phyloP scores from a whole-genome alignment of 2,797 vertebrate species.

The Cuculus canorus region DNA sequence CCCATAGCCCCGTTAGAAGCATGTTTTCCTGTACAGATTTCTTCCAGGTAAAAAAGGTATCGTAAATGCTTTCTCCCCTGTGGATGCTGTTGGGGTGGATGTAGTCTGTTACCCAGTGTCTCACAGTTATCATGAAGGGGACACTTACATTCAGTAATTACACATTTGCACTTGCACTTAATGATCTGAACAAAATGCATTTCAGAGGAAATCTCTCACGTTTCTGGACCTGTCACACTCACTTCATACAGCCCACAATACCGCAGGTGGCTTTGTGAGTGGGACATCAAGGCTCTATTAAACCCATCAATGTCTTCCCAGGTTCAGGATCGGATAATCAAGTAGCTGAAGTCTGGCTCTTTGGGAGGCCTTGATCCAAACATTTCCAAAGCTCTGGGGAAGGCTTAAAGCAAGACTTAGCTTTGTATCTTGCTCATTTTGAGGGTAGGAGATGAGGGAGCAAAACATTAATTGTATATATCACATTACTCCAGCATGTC shows the following conservation, averaged over 20 bases:
- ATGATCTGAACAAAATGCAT: background rate
- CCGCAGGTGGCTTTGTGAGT: background rate
- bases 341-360: background rate
- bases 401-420: background rate
- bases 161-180: background rate
- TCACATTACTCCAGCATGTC: background rate
- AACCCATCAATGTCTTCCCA: background rate
- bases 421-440: background rate
- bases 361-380: background rate
- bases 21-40: background rate
- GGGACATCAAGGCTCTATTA: background rate
- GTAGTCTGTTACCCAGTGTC: background rate
- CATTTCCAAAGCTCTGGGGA: background rate
- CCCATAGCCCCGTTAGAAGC: background rate
- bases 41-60: background rate
- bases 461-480: background rate
- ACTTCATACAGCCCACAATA: background rate
- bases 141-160: background rate
- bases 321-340: accelerated
- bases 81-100: background rate
- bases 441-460: background rate
- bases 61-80: background rate
- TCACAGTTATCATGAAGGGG: background rate
- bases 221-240: background rate
- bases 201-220: background rate